Evolutionary conservation across 2,113 vertebrate genomes (phyloP), one percentile per base, ranked within the genome.

Genomic region (Phaethon lepturus): DNA sequence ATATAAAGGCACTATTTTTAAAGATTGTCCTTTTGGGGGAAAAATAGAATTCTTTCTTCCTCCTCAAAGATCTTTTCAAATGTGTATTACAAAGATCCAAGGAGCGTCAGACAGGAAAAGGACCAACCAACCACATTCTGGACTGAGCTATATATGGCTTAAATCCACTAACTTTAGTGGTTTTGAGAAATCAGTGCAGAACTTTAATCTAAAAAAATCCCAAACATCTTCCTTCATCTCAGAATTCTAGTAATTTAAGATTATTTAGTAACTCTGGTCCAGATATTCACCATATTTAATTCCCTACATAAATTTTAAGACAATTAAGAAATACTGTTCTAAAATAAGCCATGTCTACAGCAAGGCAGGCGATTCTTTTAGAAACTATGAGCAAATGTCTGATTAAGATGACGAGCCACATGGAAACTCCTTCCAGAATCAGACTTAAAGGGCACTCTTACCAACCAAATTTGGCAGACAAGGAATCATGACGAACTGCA

Each of bases 391-490:
- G 95, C 49, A 96, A 97, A 77, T 3, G 77, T 66, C 91, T 94
- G 90, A 84, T 91, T 88, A 95, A 78, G 91, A 95, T 79, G 91
- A 97, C 92, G 96, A 97, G 76, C 75, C 92, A 89, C 95, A 90
- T 93, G 85, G 97, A 97, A 96, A 86, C 71, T 60, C 47, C 83
- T 73, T 94, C 91, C 93, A 95, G 91, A 92, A 96, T 95, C 56
- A 95, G 96, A 95, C 50, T 71, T 91, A 95, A 96, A 97, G 93
- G 81, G 96, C 53, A 80, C 73, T n/a, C n/a, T 69, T 89, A 94
- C 90, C 81, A 92, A 96, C 95, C 83, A 97, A 88, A 88, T 91
- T 95, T 97, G 93, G 95, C 95, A 97, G 96, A 71, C 45, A 24
- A 66, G 88, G 69, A 90, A 81, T 76, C 73, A 18, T 97, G 95